Conservation (phyloP, 2,888 invertebrate species). For the Athrips mouffetella region DNA sequence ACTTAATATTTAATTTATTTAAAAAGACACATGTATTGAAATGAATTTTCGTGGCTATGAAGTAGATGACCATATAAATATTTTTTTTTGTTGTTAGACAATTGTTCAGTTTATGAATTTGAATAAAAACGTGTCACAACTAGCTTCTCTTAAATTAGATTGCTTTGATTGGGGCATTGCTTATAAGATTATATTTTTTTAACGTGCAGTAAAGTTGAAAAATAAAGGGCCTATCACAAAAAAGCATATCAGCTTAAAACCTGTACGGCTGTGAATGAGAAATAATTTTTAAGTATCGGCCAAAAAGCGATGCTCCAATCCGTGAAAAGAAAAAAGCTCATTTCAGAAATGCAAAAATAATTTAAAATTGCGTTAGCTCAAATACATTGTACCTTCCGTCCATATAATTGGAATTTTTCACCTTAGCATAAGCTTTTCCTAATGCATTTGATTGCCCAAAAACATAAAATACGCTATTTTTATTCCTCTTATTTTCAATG, state of each 20-base stretch:
- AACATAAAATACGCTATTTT: slow-evolving; percentile 23
- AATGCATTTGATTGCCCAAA: slow-evolving; percentile 46
- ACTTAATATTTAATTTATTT: slow-evolving; percentile 37
- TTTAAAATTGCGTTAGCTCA: slow-evolving; percentile 57
- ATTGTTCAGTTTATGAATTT: slow-evolving; percentile 15
- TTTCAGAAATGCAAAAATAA: slow-evolving; percentile 31
- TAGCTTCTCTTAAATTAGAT: slow-evolving; percentile 48
- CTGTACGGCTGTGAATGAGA: slow-evolving; percentile 48
- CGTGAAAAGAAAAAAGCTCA: slow-evolving; percentile 26
- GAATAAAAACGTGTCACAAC: slow-evolving; percentile 38
- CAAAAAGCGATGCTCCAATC: slow-evolving; percentile 43
- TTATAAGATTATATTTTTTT: too few species aligned
- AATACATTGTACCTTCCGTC: slow-evolving; percentile 69
- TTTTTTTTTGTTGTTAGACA: slow-evolving; percentile 24
- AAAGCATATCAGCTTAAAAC: slow-evolving; percentile 40
- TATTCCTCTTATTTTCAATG: slow-evolving; percentile 21
- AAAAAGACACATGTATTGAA: slow-evolving; percentile 28
- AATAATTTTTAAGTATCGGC: slow-evolving; percentile 27
- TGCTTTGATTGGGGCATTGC: slow-evolving; percentile 50
- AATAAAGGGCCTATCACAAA: background rate
- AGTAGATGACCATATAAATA: slow-evolving; percentile 31
- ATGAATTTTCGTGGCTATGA: slow-evolving; percentile 47
- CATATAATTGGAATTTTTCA: slow-evolving; percentile 59
- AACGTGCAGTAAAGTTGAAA: background rate
- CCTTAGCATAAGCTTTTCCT: slow-evolving; percentile 59